These are phyloP conservation scores for Piezodorus guildinii DNA, from an alignment of 1,140 invertebrate genomes.

Conservation along the genomic window DNA sequence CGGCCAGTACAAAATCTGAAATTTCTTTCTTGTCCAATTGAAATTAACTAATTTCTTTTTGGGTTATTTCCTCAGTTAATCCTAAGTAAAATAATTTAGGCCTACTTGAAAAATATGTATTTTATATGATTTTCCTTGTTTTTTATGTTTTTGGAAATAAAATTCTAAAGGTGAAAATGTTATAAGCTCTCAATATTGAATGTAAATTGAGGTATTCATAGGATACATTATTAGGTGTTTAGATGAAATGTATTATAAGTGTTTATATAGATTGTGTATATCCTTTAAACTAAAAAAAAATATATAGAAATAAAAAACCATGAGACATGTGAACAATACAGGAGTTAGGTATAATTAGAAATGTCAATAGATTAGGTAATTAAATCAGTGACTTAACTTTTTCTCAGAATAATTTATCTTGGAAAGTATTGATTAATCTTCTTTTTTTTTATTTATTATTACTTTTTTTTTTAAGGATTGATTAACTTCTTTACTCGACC, in stretches of 20 bases:
- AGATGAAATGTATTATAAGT: neutral
- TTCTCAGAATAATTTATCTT: neutral
- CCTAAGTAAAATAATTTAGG: neutral
- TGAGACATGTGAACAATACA: neutral
- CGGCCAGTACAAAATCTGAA: slow-evolving; percentile 1
- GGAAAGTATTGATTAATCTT: too few species aligned
- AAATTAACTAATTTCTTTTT: neutral
- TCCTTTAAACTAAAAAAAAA: neutral
- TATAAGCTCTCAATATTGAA: slow-evolving; percentile 5
- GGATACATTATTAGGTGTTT: neutral
- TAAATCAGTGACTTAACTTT: neutral
- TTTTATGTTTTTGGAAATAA: neutral
- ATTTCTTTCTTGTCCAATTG: neutral
- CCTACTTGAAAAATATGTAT: neutral
- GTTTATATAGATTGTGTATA: slow-evolving; percentile 2
- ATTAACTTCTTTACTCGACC: too few species aligned
- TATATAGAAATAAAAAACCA: neutral
- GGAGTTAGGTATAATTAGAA: too few species aligned
- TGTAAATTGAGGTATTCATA: slow-evolving; percentile 5
- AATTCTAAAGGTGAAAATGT: neutral
- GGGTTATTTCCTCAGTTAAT: neutral
- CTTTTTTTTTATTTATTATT: too few species aligned
- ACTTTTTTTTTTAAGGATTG: too few species aligned
- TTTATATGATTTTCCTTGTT: neutral
- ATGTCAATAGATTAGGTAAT: too few species aligned